Base-by-base conservation (phyloP, 2,888 invertebrate species). In the Auanema freiburgensis region DNA sequence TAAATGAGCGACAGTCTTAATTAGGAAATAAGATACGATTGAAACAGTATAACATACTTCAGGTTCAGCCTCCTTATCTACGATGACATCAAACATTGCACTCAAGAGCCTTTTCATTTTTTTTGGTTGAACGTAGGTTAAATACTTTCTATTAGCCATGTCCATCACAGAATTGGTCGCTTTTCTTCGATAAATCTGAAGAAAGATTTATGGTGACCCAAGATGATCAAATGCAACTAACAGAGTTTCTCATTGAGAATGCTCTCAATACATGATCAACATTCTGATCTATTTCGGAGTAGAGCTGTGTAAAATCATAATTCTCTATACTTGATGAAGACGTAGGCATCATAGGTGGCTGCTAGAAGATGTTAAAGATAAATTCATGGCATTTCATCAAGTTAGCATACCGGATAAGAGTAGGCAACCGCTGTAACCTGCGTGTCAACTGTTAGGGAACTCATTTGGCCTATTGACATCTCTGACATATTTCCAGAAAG, bases 401-500 rank as follows among this genome's bases (percentile, higher is more conserved):
- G 16, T 5, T 46, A 46, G 10, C 46, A 18, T 21, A 46, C 46
- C 46, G 46, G 16, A 46, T 46, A 46, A 21, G 21, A 46, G 5
- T 46, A 21, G 3, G 46, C 46, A 46, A 46, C 46, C 10, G 16
- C 46, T 21, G 46, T 46, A 21, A 46, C 21, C 10, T 46, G 46
- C 5, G 46, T 46, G 46, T 46, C 21, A 5, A 46, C 46, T 16
- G 46, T 18, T 16, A 46, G 46, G 6, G 16, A 16, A 46, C 46
- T 46, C 46, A 46, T 46, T 46, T 46, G 46, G 16, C 46, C 46
- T 21, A 46, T 16, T 16, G 46, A 46, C 46, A 46, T 46, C 46
- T 46, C 16, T 21, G 46, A 46, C 46, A 46, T 46, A 8, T 33
- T 33, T 46, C 21, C 16, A 21, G 46, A 46, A 16, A 46, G 16